Base-by-base conservation (phyloP, 2,797 vertebrate species). In the Poecilia picta region DNA sequence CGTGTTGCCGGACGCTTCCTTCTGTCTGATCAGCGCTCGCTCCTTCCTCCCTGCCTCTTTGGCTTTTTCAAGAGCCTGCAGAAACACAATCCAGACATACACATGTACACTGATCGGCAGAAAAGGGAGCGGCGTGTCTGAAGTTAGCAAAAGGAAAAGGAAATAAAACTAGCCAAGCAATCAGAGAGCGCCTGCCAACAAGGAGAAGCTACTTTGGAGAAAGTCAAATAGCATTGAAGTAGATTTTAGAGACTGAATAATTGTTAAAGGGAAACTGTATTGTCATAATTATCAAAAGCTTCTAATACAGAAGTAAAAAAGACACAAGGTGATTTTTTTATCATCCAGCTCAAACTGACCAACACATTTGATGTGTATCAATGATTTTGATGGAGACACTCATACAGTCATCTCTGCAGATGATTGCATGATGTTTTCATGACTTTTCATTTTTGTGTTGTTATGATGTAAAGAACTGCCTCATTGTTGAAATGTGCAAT, bases 11-110 rank as follows among this genome's bases (percentile, higher is more conserved):
- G 95, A 94, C 90, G 99, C 97, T 85, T 99, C 97, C 85, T 97
- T 95, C 87, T 98, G 98, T 85, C 97, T 97, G 89, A 97, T 95
- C 91, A 99, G 88, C 0, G 94, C 92, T 88, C 97, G 94, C 93
- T 99, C 98, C 88, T 98, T 98, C 90, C 97, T 96, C 57, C 97
- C 97, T 7, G 98, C 98, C 84, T 99, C 98, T 95, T 99, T 99
- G 71, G 98, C 98, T 83, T 98, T 99, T 89, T 99, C 98, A 85
- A 99, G 95, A 87, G 98, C 97, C 98, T 99, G 87, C 75, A 89
- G 83, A 43, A 31, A 80, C 55, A 83, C 20, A 80, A 1, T 20
- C 62, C 49, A 82, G 3, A 16, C 16, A 4, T 23, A 66, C 64
- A 66, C 36, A 66, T 11, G 16, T 10, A 10, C 20, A 76, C 25